Base-by-base conservation (phyloP, 2,797 vertebrate species). In the Loriculus beryllinus region DNA sequence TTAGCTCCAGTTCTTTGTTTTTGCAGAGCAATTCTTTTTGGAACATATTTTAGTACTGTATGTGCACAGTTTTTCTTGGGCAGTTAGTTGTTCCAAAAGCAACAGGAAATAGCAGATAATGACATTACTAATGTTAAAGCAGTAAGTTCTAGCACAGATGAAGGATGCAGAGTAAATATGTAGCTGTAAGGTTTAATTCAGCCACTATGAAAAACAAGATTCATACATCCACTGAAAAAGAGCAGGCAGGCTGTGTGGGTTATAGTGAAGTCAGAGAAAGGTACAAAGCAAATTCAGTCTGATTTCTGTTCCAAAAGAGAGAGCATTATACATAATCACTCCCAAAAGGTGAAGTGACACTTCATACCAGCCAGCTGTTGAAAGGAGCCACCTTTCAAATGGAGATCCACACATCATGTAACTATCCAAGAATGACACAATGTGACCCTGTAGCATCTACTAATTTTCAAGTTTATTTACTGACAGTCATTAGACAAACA, bases 31-130 rank as follows among this genome's bases (percentile, higher is more conserved):
- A 82, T 95, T 84, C 28, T 79, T 94, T 79, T 87, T 92, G 93
- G 95, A 97, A 94, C 48, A 40, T 63, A 42, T 92, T 92, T 91
- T 60, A 65, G 93, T 71, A 87, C 90, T 85, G 40, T 56, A 95
- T 86, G 92, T 22, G 14, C 75, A 59, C 64, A 90, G 76, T 56
- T 86, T 92, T 94, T 86, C 87, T 95, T 91, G 94, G 92, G 92
- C 60, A 87, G 62, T 60, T 75, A 82, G 83, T 22, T 86, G 90
- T 52, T 96, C 90, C 93, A 95, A 97, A 93, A 95, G 87, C 95
- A 97, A 97, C 96, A 97, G 97, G 97, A 98, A 98, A 97, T 82
- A 94, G 93, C 89, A 86, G 90, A 94, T 47, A 86, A 83, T 96
- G 96, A 96, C 92, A 94, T 75, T 97, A 78, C 16, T 94, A 83